Percentiles rank a stretch among this genome's conserved stretches.
phyloP scores from a whole-genome alignment of 2,113 vertebrate species.

The Daboia siamensis region DNA sequence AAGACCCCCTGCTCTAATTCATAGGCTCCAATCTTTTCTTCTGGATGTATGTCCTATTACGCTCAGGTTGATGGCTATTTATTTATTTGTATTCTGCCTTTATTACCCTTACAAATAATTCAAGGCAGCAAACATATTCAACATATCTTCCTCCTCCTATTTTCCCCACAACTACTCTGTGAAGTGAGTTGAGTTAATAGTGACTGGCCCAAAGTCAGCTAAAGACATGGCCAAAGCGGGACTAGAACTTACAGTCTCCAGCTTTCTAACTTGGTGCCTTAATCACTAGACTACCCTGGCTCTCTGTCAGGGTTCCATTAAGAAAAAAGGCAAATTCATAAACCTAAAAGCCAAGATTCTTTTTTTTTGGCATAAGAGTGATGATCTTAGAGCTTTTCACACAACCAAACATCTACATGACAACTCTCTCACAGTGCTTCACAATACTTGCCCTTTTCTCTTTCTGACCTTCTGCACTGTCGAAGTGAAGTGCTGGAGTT shows the following conservation, averaged over 20 bases:
- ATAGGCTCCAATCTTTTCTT: neutral
- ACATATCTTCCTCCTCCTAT: neutral
- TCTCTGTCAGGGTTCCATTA: neutral
- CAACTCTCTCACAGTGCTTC: neutral
- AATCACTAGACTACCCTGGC: neutral
- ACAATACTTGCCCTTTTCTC: neutral
- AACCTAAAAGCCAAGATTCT: neutral
- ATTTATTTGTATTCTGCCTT: neutral
- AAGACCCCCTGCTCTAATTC: neutral
- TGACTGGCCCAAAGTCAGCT: neutral
- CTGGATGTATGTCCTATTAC: neutral
- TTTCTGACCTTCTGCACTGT: neutral
- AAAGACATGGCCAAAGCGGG: neutral
- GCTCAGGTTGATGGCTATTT: neutral
- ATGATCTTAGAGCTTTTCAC: neutral
- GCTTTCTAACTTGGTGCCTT: neutral
- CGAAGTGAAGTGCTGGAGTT: neutral
- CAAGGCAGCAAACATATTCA: neutral
- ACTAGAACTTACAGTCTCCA: neutral
- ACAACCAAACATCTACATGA: neutral
- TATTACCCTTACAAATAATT: neutral
- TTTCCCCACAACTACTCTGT: neutral
- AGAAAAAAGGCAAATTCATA: neutral
- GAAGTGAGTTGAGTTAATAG: neutral
- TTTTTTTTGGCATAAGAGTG: neutral